phyloP scores from a whole-genome alignment of 2,888 invertebrate genomes.

The Drosophila mercatorum region DNA sequence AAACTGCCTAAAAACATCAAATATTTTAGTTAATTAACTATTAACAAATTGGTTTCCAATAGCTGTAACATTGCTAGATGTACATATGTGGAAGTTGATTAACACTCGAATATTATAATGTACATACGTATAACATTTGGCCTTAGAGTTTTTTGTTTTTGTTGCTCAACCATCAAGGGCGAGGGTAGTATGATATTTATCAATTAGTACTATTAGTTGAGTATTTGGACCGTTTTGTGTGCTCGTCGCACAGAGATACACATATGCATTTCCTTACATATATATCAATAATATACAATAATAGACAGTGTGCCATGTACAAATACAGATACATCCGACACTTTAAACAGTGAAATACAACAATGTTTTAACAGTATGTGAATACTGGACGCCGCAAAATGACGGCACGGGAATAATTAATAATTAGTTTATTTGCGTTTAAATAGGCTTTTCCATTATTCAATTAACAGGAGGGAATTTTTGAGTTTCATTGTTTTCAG shows the following conservation, averaged over 20 bases:
- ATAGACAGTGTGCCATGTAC: constrained; percentile 45
- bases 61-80: constrained; percentile 15
- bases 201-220: constrained; percentile 61
- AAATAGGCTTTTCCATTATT: constrained; percentile 23
- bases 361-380: constrained; percentile 32
- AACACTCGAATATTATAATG: constrained; percentile 31
- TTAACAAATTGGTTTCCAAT: constrained; percentile 31
- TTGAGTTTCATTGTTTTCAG: constrained; percentile 1
- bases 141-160: background rate
- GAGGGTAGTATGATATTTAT: constrained; percentile 16
- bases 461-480: constrained; percentile 49
- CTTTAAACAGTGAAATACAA: constrained; percentile 68
- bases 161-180: constrained; percentile 11
- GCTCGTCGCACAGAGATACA: constrained; percentile 60
- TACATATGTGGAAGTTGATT: constrained; percentile 5
- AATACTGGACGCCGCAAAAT: constrained; percentile 61
- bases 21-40: constrained; percentile 14
- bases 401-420: constrained; percentile 45
- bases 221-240: constrained; percentile 72
- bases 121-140: constrained; percentile 20
- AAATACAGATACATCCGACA: constrained; percentile 26
- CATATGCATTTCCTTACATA: constrained; percentile 46
- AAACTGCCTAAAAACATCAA: background rate
- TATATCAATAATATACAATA: constrained; percentile 66
- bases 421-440: constrained; percentile 29